phyloP scores from a whole-genome alignment of 53 echinoderm and acorn worm genomes.

The Paracentrotus lividus region DNA sequence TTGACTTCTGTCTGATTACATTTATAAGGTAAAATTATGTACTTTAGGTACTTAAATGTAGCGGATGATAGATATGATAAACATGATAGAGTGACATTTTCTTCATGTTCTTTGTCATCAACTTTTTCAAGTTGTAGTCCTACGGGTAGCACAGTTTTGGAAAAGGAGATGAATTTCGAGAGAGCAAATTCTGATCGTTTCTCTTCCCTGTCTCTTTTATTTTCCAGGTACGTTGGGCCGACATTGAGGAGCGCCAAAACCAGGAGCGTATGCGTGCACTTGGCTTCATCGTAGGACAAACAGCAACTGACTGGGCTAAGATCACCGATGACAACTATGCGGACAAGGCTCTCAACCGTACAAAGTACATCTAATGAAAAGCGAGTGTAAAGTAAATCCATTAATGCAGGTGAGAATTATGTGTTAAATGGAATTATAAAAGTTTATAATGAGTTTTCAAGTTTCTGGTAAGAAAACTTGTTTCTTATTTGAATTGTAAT shows the following conservation, averaged over 20 bases:
- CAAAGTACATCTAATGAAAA: conserved; percentile 87
- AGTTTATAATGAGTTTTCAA: background rate
- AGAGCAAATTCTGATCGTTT: conserved; percentile 16
- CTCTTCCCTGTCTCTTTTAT: conserved; percentile 32
- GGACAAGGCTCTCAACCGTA: conserved; percentile 96
- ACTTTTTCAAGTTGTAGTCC: no score
- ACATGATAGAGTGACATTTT: no score
- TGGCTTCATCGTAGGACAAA: conserved; percentile 96
- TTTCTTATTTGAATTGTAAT: background rate
- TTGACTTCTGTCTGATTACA: no score
- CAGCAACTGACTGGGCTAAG: conserved; percentile 96
- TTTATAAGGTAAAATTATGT: no score
- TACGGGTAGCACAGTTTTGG: no score
- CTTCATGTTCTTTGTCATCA: no score
- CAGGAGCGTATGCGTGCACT: conserved; percentile 94
- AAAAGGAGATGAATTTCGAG: no score
- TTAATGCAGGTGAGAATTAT: conserved; percentile 49
- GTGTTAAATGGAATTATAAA: background rate
- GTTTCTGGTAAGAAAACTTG: conserved; percentile 67
- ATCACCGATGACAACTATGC: conserved; percentile 98
- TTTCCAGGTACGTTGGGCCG: conserved; percentile 97
- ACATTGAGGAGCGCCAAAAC: conserved; percentile 94
- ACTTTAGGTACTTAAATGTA: no score
- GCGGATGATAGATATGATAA: no score
- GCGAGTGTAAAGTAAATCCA: background rate